Conservation (phyloP, 2,113 vertebrate genomes). For the Hippocampus comes region DNA sequence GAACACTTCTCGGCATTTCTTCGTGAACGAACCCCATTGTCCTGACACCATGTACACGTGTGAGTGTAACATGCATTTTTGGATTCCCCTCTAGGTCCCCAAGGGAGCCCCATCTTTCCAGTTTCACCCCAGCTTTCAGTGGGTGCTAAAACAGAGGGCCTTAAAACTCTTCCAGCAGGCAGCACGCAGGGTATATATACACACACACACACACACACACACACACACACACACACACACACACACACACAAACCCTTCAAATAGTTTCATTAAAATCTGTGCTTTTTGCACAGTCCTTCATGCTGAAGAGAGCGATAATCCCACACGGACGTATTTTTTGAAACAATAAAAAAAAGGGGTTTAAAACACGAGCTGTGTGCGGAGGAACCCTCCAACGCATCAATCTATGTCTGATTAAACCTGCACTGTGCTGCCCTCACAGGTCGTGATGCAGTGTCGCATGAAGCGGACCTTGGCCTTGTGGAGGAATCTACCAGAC, state of each 20-base stretch:
- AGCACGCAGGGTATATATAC: constrained; percentile 79
- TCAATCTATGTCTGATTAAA: background rate
- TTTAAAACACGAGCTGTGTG: background rate
- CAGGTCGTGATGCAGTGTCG: constrained; percentile 77
- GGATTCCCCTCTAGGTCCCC: constrained; percentile 45
- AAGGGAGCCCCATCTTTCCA: constrained; percentile 73
- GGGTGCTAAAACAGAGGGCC: constrained; percentile 69
- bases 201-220: background rate
- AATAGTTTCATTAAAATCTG: background rate
- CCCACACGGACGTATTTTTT: background rate
- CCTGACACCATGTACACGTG: background rate
- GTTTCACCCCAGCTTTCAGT: constrained; percentile 70
- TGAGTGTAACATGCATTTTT: background rate
- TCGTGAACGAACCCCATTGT: background rate
- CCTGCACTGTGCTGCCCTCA: background rate
- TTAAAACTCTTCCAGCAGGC: constrained; percentile 81
- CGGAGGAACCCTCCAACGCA: background rate
- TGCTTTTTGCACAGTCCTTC: background rate
- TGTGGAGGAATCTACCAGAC: constrained; percentile 60
- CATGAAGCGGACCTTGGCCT: constrained; percentile 68
- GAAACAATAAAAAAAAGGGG: background rate
- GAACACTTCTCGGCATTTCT: too few species aligned
- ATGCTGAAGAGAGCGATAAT: too few species aligned
- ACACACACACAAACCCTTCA: background rate
- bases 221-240: too few species aligned